Evolutionary conservation across 1,140 invertebrate genomes (phyloP).

Genomic region (Phymastichus coffea): DNA sequence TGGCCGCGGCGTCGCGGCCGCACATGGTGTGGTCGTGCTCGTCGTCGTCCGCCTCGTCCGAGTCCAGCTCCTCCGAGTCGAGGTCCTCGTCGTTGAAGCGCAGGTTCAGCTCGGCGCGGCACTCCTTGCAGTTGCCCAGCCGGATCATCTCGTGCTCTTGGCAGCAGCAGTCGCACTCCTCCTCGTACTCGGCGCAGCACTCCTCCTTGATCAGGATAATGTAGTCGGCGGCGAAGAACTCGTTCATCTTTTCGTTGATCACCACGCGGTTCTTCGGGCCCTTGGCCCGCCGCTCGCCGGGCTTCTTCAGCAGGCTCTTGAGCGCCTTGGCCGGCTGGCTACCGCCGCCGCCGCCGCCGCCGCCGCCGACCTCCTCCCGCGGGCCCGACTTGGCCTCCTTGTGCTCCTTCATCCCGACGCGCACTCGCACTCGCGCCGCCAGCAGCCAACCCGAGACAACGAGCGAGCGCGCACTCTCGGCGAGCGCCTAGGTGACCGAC

Average conservation of each 20-base stretch:
- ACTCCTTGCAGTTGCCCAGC: constrained; percentile 61
- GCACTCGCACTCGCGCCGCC: not conserved
- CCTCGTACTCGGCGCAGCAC: constrained; percentile 76
- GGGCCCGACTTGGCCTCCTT: constrained; percentile 37
- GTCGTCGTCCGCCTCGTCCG: constrained; percentile 49
- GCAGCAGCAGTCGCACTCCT: constrained; percentile 70
- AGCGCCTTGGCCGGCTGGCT: constrained; percentile 42
- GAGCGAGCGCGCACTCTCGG: not conserved
- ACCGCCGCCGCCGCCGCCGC: constrained; percentile 47
- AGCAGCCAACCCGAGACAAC: not conserved
- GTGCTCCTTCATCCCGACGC: constrained; percentile 46
- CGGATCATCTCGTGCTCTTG: constrained; percentile 71
- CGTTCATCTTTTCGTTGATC: constrained; percentile 82
- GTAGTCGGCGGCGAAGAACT: constrained; percentile 85
- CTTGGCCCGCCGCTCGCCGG: constrained; percentile 51
- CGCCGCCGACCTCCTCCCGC: not conserved
- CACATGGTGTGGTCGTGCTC: constrained; percentile 38
- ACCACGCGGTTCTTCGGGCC: constrained; percentile 73
- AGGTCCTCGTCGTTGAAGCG: constrained; percentile 41
- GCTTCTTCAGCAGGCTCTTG: constrained; percentile 63
- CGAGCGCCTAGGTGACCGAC: not conserved
- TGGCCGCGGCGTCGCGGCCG: not conserved
- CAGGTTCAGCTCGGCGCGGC: constrained; percentile 49
- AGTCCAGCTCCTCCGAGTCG: constrained; percentile 59
- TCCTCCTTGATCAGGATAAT: constrained; percentile 83